Conservation (phyloP, 1,140 invertebrate species). For the Diuraphis noxia region DNA sequence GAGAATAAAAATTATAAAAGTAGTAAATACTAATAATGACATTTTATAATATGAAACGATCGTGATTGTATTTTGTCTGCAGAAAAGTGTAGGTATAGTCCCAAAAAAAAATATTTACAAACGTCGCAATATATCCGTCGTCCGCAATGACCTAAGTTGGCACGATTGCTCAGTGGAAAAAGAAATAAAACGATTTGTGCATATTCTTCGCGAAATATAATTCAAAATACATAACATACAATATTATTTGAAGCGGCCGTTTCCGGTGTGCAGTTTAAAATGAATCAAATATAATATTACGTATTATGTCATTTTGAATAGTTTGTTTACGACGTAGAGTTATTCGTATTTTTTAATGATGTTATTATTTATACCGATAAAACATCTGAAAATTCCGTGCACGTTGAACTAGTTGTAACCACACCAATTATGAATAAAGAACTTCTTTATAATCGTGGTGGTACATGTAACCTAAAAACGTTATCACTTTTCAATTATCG, state of each 20-base stretch:
- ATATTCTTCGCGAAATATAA: neutral
- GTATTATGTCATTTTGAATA: neutral
- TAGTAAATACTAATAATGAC: neutral
- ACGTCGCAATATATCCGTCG: neutral
- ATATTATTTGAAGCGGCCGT: neutral
- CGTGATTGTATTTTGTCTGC: neutral
- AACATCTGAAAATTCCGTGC: neutral
- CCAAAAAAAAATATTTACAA: neutral
- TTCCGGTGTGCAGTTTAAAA: neutral
- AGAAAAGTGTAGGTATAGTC: neutral
- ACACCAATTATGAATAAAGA: too few relatives aligned
- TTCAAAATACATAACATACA: neutral
- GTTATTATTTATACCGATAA: neutral
- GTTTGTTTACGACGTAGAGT: neutral
- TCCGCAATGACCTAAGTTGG: neutral
- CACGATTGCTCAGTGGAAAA: neutral
- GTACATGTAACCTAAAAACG: neutral
- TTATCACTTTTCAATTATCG: neutral
- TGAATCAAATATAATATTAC: neutral
- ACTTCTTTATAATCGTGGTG: too few relatives aligned
- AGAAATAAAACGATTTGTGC: neutral
- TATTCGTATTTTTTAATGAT: neutral
- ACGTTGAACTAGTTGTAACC: neutral
- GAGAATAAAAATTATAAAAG: too few relatives aligned
- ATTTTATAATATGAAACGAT: neutral